Base-by-base conservation (phyloP, 2,113 vertebrate genomes). In the Pyxicephalus adspersus region DNA sequence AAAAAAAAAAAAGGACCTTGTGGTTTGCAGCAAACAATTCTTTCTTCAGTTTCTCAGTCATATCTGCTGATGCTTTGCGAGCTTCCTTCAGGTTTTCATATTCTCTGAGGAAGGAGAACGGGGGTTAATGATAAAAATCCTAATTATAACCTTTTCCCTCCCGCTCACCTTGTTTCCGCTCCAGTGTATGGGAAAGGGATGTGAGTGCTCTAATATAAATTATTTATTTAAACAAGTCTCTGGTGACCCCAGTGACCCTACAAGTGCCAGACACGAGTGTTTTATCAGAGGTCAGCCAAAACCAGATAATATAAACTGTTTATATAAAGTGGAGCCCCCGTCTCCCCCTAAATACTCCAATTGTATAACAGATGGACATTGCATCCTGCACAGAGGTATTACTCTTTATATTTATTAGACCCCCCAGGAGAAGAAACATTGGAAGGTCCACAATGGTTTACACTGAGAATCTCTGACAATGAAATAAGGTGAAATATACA, bases 21-120 rank as follows among this genome's bases (percentile, higher is more conserved):
- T 76, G 94, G 86, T 89, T 96, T 63, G 93, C 90, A 65, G 92
- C 88, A 86, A 96, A 90, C 52, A 97, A 86, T 79, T 99, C 97
- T 84, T 93, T 95, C 89, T 93, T 97, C 80, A 98, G 88, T 84
- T 96, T 98, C 86, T 98, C 97, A 71, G 94, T 89, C 88, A 90
- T 91, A 57, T 98, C 96, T 70, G 90, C 91, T 22, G 95, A 94
- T 3, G 89, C 87, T 83, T 94, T 97, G 76, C 94, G 87, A 63
- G 89, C 90, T 38, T 92, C 94, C 85, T 97, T 99, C 55, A 99
- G 90, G 83, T 93, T 97, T 74, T 99, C 97, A 1, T 98, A 99
- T 83, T 99, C 98, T 89, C 98, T 99, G 80, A n/a, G 3, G 23
- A 29, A 15, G 57, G 4, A 64, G 5, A 64, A 0, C 60, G 31